Percentiles rank a stretch among this genome's conserved stretches.
Conservation (phyloP, 1,140 invertebrate genomes). For the Philopotamus ludificatus region DNA sequence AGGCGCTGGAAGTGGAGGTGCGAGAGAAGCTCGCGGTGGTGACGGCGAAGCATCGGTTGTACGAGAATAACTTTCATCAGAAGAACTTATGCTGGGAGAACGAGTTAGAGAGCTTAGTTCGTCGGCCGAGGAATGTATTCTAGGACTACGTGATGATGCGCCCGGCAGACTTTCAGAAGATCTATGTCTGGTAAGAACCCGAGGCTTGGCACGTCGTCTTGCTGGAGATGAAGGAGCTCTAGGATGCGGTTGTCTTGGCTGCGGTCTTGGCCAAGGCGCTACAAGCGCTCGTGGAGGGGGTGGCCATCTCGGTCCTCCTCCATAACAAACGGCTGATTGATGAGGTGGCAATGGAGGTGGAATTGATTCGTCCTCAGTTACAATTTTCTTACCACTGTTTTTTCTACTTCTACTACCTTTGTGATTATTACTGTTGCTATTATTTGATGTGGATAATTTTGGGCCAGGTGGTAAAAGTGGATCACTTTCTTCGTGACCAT, state of each 20-base stretch:
- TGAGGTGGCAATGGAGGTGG: slow-evolving; percentile 58
- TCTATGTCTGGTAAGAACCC: slow-evolving; percentile 56
- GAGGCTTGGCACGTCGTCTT: slow-evolving; percentile 35
- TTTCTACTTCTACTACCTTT: slow-evolving; percentile 51
- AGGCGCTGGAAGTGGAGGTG: slow-evolving; percentile 56
- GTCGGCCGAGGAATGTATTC: slow-evolving; percentile 76
- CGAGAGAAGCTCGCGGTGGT: slow-evolving; percentile 59
- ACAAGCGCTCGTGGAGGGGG: slow-evolving; percentile 53
- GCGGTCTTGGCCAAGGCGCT: slow-evolving; percentile 59
- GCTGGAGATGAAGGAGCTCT: slow-evolving; percentile 48
- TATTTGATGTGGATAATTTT: slow-evolving; percentile 55
- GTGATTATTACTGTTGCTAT: slow-evolving; percentile 48
- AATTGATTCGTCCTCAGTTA: slow-evolving; percentile 46
- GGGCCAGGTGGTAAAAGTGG: slow-evolving; percentile 61
- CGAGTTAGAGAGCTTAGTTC: slow-evolving; percentile 76
- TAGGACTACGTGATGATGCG: slow-evolving; percentile 50
- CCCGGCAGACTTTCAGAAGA: slow-evolving; percentile 65
- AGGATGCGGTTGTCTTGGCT: slow-evolving; percentile 49
- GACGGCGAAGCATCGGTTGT: slow-evolving; percentile 65
- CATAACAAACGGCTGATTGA: slow-evolving; percentile 45
- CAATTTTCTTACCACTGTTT: slow-evolving; percentile 39
- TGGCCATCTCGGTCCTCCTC: slow-evolving; percentile 49
- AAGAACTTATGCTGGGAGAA: slow-evolving; percentile 75
- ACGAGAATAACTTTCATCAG: slow-evolving; percentile 76
- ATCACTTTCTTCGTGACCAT: slow-evolving; percentile 64